A percentile compares a stretch with the other conserved stretches of the same genome.
These are phyloP conservation scores for Drosophila ficusphila DNA, from an alignment of 1,140 invertebrate genomes.

Conservation along the genomic window DNA sequence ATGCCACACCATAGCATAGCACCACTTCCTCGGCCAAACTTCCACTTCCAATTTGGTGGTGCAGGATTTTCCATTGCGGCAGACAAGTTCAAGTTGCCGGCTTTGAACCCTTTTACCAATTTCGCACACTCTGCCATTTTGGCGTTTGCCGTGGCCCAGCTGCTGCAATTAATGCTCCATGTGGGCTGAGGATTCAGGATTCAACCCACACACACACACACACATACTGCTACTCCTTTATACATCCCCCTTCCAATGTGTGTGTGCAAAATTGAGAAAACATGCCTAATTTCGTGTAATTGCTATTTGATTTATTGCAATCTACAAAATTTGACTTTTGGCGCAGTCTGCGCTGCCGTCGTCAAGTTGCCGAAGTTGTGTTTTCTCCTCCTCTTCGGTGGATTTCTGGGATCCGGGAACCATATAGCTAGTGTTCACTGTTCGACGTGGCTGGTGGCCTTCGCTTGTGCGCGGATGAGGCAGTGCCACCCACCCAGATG, in stretches of 20 bases:
- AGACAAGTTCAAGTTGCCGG: constrained; percentile 78
- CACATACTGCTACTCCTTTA: not conserved
- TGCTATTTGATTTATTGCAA: constrained; percentile 84
- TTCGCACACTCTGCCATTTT: constrained; percentile 51
- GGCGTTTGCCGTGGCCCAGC: constrained; percentile 58
- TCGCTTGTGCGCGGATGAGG: constrained; percentile 1
- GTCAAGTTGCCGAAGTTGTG: constrained; percentile 46
- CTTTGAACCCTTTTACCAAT: constrained; percentile 78
- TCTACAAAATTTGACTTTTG: constrained; percentile 83
- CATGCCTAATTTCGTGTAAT: constrained; percentile 84
- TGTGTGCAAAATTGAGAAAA: constrained; percentile 80
- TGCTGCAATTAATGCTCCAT: constrained; percentile 78
- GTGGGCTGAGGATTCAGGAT: constrained; percentile 32
- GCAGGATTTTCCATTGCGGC: constrained; percentile 38
- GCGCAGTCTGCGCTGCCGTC: constrained; percentile 65
- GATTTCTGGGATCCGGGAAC: constrained; percentile 28
- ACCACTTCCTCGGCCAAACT: not conserved
- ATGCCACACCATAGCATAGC: no score
- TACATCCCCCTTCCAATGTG: not conserved
- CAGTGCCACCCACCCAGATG: constrained; percentile 58
- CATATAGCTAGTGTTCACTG: constrained; percentile 42
- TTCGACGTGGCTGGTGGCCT: constrained; percentile 42
- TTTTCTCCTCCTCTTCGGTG: not conserved
- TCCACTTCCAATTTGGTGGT: constrained; percentile 6
- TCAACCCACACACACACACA: constrained; percentile 2